Conservation (phyloP, 2,797 vertebrate species). For the Danio choprae region DNA sequence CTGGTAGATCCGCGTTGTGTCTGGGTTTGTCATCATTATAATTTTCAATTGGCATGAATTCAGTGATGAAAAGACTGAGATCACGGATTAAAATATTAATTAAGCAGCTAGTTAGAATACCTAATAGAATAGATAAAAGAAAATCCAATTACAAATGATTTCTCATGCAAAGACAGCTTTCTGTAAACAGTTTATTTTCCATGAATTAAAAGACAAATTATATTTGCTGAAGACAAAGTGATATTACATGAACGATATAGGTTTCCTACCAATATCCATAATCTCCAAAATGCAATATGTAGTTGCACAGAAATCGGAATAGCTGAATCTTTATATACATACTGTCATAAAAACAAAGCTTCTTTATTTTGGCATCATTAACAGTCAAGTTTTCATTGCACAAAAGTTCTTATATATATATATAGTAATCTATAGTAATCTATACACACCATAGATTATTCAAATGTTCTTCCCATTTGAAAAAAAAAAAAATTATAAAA, state of each 20-base stretch:
- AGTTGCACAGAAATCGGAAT: background rate
- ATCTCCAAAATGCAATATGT: background rate
- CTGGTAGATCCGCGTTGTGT: conserved; percentile 20
- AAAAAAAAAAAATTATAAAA: too few relatives aligned
- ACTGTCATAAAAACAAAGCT: too few relatives aligned
- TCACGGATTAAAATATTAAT: background rate
- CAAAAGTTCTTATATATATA: too few relatives aligned
- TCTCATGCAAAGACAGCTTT: background rate
- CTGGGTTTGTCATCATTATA: background rate
- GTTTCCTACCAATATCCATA: background rate
- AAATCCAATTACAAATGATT: background rate
- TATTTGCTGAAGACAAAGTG: background rate
- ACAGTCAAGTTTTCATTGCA: too few relatives aligned
- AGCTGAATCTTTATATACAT: background rate
- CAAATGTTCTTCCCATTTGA: too few relatives aligned
- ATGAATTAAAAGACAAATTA: background rate
- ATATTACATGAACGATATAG: background rate
- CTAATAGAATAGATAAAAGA: background rate
- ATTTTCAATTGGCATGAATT: too few relatives aligned
- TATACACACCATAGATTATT: too few relatives aligned
- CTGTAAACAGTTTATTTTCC: conserved; percentile 27
- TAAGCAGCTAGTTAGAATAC: background rate
- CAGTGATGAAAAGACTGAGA: background rate
- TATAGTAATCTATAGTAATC: too few relatives aligned
- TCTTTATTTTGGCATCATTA: too few relatives aligned